Evolutionary conservation across 2,888 invertebrate genomes (phyloP).

Genomic region (Macrophya annulata): DNA sequence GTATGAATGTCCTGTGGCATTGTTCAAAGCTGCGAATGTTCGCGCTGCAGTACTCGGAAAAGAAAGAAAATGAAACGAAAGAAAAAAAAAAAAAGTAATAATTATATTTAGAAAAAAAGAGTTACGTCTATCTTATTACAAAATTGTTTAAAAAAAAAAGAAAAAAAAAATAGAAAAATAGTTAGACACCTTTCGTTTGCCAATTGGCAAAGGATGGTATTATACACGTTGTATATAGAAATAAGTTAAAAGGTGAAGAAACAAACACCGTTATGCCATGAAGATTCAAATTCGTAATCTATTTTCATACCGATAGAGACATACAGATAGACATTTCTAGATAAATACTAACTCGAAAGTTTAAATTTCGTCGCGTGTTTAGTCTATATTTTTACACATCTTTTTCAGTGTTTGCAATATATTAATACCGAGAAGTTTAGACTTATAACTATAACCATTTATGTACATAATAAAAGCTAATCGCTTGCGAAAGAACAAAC

Average conservation of each 20-base stretch:
- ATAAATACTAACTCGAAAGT: slow-evolving; percentile 2
- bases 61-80: not conserved
- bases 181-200: not conserved
- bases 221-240: not conserved
- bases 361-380: slow-evolving; percentile 2
- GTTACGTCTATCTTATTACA: not conserved
- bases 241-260: not conserved
- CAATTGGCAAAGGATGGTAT: slow-evolving; percentile 38
- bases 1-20: not conserved
- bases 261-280: not conserved
- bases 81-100: not conserved
- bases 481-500: not conserved
- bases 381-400: not conserved
- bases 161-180: not conserved
- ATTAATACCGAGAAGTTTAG: not conserved
- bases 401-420: not conserved
- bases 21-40: not conserved
- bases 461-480: not conserved
- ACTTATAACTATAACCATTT: not conserved
- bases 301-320: slow-evolving; percentile 14
- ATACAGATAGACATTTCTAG: not conserved
- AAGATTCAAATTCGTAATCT: slow-evolving; percentile 29
- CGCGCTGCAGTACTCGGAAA: not conserved
- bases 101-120: not conserved
- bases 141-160: not conserved